These are phyloP conservation scores for Acanthosepion lycidas DNA, from an alignment of 2,888 invertebrate genomes.

Conservation along the genomic window DNA sequence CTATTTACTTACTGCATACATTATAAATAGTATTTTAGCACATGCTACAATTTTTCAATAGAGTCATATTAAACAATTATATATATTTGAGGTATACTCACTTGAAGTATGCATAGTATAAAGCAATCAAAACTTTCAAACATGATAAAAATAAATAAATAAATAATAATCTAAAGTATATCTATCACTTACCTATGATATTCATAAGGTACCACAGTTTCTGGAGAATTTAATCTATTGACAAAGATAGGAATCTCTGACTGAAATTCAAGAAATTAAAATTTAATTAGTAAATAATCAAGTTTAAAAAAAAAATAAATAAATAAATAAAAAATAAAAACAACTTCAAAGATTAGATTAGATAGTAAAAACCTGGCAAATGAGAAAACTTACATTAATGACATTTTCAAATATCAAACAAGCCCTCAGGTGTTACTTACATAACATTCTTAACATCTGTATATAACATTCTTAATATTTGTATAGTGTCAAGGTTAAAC, in stretches of 20 bases:
- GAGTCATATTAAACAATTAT: no score
- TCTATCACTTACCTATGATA: slow-evolving; percentile 86
- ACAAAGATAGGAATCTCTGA: slow-evolving; percentile 91
- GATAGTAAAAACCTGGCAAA: background rate
- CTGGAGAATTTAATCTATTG: slow-evolving; percentile 97
- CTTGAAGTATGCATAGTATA: no score
- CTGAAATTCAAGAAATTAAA: slow-evolving; percentile 79
- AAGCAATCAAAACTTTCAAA: no score
- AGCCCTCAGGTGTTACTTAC: background rate
- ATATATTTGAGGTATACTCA: no score
- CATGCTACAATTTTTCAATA: no score
- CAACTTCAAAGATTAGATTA: no score
- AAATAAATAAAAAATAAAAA: no score
- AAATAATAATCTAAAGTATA: background rate
- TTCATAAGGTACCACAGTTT: slow-evolving; percentile 98
- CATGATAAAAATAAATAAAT: no score
- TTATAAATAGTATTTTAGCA: no score
- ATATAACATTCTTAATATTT: background rate
- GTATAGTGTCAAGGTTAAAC: no score
- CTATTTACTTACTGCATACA: no score
- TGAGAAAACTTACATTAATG: background rate
- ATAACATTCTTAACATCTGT: background rate
- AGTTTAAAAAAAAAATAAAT: background rate
- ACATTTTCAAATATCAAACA: background rate
- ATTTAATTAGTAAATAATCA: background rate